Percentiles rank a stretch among this genome's conserved stretches.
Conservation (phyloP, 2,797 vertebrate species). For the Telmatherina bonti region DNA sequence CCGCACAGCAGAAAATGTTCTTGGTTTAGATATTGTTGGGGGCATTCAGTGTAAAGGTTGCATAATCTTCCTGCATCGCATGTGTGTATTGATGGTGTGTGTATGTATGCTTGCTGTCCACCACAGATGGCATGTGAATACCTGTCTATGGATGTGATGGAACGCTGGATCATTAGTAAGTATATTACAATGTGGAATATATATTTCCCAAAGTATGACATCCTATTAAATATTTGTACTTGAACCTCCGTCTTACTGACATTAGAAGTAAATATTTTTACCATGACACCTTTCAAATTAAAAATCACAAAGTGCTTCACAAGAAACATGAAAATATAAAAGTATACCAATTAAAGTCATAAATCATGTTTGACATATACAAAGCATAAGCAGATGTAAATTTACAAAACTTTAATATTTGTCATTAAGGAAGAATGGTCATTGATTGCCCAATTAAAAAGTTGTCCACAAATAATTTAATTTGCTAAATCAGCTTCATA, state of each 20-base stretch:
- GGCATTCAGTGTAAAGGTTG: not conserved
- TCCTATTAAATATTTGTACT: not conserved
- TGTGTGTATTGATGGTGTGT: constrained; percentile 11
- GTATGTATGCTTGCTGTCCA: constrained; percentile 29
- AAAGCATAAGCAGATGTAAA: not conserved
- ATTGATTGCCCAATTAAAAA: not conserved
- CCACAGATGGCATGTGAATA: constrained; percentile 93
- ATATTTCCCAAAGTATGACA: not conserved
- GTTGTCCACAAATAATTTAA: not conserved
- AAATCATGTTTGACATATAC: not conserved
- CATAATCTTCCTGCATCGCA: not conserved
- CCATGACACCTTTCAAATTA: no score
- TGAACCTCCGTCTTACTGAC: no score
- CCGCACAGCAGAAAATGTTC: no score
- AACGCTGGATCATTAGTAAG: constrained; percentile 95
- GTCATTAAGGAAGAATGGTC: not conserved
- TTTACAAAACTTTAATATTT: not conserved
- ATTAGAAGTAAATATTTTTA: not conserved
- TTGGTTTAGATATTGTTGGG: not conserved
- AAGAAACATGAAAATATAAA: no score
- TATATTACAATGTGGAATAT: constrained; percentile 36
- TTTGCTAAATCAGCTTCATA: not conserved
- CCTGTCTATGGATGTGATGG: constrained; percentile 92
- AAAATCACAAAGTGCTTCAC: no score
- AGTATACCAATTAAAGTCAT: not conserved